Evolutionary conservation across 2,113 vertebrate genomes (phyloP).

Genomic region (Sander vitreus): DNA sequence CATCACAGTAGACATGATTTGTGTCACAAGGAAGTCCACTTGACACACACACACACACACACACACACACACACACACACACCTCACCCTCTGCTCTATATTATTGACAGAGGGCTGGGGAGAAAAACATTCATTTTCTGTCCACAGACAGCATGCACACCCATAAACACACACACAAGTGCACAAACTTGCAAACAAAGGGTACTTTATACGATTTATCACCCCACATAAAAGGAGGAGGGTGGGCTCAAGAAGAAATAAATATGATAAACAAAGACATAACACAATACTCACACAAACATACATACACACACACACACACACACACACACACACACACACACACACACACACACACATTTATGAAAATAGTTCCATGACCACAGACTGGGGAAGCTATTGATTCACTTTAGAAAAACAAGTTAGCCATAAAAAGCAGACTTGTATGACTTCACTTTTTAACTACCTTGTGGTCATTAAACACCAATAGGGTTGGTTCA

Average conservation of each 20-base stretch:
- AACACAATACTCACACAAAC: slow-evolving; percentile 19
- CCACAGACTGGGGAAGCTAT: slow-evolving; percentile 38
- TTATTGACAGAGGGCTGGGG: slow-evolving; percentile 28
- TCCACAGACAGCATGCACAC: slow-evolving; percentile 1
- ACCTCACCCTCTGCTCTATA: slow-evolving; percentile 1
- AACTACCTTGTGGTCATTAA: slow-evolving; percentile 34
- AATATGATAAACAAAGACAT: slow-evolving; percentile 59
- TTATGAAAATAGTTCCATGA: slow-evolving; percentile 40
- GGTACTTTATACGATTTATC: slow-evolving; percentile 56
- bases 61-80: background rate
- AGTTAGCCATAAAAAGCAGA: slow-evolving; percentile 37
- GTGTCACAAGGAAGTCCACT: slow-evolving; percentile 23
- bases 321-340: slow-evolving; percentile 38
- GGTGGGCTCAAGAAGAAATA: slow-evolving; percentile 44
- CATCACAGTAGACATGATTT: slow-evolving; percentile 23
- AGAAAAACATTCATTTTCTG: slow-evolving; percentile 45
- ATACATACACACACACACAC: slow-evolving; percentile 47
- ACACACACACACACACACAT: slow-evolving; percentile 37
- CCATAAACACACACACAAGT: slow-evolving; percentile 7
- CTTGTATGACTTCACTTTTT: slow-evolving; percentile 53
- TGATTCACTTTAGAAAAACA: slow-evolving; percentile 58
- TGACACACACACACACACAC: background rate
- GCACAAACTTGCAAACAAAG: slow-evolving; percentile 30
- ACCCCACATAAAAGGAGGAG: slow-evolving; percentile 53
- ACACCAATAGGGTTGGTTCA: slow-evolving; percentile 1